Conservation (phyloP, 2,888 invertebrate genomes). For the Hydrotaea diabolus region DNA sequence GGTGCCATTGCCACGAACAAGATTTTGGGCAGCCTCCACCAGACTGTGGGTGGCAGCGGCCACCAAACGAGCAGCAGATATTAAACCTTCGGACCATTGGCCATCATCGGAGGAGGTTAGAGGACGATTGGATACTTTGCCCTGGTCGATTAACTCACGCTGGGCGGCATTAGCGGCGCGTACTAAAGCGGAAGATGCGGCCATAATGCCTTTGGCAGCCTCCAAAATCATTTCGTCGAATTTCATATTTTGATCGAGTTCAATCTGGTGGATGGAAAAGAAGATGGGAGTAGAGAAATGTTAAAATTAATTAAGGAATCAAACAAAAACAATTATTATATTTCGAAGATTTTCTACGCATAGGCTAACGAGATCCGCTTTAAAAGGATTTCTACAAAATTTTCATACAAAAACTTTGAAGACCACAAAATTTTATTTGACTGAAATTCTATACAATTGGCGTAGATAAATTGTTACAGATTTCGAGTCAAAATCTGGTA, state of each 20-base stretch:
- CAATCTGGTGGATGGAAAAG: slow-evolving; percentile 72
- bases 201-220: slow-evolving; percentile 98
- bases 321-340: not conserved
- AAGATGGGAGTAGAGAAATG: not conserved
- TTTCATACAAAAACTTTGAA: no score
- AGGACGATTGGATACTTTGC: slow-evolving; percentile 92
- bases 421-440: no score
- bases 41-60: slow-evolving; percentile 98
- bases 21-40: slow-evolving; percentile 98
- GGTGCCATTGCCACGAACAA: slow-evolving; percentile 94
- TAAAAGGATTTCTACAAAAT: no score
- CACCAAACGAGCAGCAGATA: slow-evolving; percentile 96
- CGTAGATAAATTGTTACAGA: no score
- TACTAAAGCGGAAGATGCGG: slow-evolving; percentile 97
- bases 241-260: slow-evolving; percentile 92
- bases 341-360: not conserved
- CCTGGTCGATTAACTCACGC: slow-evolving; percentile 94
- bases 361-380: no score
- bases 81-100: slow-evolving; percentile 98
- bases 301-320: no score
- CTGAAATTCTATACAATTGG: no score
- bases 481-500: no score
- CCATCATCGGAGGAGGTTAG: slow-evolving; percentile 95
- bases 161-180: slow-evolving; percentile 98
- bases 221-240: slow-evolving; percentile 99